Conservation (phyloP, 1,140 invertebrate genomes). For the Augochlora pura region DNA sequence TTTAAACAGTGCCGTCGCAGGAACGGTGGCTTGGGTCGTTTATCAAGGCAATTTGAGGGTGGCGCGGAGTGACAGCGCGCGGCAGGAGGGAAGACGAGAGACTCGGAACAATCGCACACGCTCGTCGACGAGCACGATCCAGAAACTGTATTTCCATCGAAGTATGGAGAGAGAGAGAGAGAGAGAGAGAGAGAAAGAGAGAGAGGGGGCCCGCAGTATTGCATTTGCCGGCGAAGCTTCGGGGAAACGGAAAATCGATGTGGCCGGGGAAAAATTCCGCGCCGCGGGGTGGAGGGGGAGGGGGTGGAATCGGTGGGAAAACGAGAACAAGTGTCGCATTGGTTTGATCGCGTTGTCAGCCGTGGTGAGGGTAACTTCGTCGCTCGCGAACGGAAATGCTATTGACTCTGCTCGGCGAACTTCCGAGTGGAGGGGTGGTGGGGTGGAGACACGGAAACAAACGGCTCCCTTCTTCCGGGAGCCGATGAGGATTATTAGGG, state of each 20-base stretch:
- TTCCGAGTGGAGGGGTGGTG: constrained; percentile 31
- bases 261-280: background rate
- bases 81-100: background rate
- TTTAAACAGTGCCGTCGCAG: background rate
- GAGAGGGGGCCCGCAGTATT: background rate
- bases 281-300: no score
- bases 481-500: constrained; percentile 23
- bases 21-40: background rate
- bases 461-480: background rate
- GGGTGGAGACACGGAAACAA: constrained; percentile 23
- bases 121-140: background rate
- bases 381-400: constrained; percentile 1
- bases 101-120: background rate
- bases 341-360: constrained; percentile 14
- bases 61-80: no score
- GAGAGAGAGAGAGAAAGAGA: no score
- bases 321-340: constrained; percentile 28
- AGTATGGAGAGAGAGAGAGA: no score
- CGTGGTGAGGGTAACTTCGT: constrained; percentile 3
- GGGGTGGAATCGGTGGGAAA: background rate
- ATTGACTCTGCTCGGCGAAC: constrained; percentile 24
- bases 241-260: background rate
- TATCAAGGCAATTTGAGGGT: background rate
- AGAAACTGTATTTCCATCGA: background rate
- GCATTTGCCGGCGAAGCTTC: background rate